Base-by-base conservation (phyloP, 2,888 invertebrate species). In the Arenicola marina region DNA sequence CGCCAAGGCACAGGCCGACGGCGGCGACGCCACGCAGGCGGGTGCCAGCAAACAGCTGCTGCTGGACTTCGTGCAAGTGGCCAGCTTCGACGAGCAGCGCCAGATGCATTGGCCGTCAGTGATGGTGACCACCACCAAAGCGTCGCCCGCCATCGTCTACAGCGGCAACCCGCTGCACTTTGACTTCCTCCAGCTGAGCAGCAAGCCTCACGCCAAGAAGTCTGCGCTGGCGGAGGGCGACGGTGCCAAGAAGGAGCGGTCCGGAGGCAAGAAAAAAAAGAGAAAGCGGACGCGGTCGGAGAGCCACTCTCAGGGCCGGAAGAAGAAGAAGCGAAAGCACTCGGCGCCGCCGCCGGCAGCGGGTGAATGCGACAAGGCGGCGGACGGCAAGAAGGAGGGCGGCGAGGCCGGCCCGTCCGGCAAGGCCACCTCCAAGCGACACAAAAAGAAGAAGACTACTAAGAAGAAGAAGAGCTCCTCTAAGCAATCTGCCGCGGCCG, bases 141-240 rank as follows among this genome's bases (percentile, higher is more conserved):
- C 73, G 26, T 67, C 73, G 34, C 80, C 80, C 1, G 60, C 61
- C 3, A 63, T 82, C 11, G 69, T 68, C 54, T 81, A 65, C 63
- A 78, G 79, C 62, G 80, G 80, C 70, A 81, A 82, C 68, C 81
- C 81, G 4, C 70, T 82, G 15, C 68, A 70, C 55, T 80, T 80
- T 74, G 79, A 81, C 70, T 80, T 81, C 65, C 70, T 70, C 45
- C 66, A 74, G 45, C 69, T 76, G 57, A 59, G 65, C 15, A 63
- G 43, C 28, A 51, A 51, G 7, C 2, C 43, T 15, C 18, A 53
- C 21, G 53, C 21, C 18, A 31, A 53, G 31, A 53, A 53, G 28
- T 32, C 26, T 7, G 33, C 31, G 31, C 33, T 21, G 21, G 53
- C 18, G 1, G 21, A 31, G 2, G 18, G 53, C 53, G 33, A 15